phyloP scores from a whole-genome alignment of 2,113 vertebrate species.

The Mugil cephalus region DNA sequence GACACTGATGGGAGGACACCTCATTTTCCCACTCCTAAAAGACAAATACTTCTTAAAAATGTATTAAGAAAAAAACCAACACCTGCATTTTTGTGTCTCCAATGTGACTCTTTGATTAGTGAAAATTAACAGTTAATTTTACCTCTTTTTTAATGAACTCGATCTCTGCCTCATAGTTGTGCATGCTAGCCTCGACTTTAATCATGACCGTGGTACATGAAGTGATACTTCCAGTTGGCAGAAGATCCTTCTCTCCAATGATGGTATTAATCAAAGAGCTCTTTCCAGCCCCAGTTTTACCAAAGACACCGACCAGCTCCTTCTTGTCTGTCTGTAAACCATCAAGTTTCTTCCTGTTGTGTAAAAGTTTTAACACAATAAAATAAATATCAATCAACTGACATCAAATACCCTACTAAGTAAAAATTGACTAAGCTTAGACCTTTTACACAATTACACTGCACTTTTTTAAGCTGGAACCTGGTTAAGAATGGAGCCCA shows the following conservation, averaged over 20 bases:
- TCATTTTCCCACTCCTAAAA: conserved; percentile 63
- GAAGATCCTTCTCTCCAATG: conserved; percentile 48
- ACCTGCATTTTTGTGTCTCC: too few relatives aligned
- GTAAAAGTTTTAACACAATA: neutral
- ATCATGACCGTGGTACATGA: conserved; percentile 77
- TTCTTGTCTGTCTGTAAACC: conserved; percentile 52
- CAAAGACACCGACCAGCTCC: conserved; percentile 71
- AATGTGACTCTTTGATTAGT: neutral
- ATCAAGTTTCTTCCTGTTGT: conserved; percentile 23
- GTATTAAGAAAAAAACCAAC: too few relatives aligned
- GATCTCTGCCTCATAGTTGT: conserved; percentile 65
- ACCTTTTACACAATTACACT: too few relatives aligned
- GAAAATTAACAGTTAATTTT: neutral
- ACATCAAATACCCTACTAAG: too few relatives aligned
- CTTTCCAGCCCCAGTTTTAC: conserved; percentile 73
- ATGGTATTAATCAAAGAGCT: conserved; percentile 75
- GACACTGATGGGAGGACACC: neutral
- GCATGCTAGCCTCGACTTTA: conserved; percentile 60
- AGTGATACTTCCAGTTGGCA: conserved; percentile 58
- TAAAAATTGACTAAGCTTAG: too few relatives aligned
- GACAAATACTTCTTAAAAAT: neutral
- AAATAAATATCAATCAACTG: too few relatives aligned
- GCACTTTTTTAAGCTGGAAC: too few relatives aligned
- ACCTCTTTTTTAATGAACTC: conserved; percentile 73
- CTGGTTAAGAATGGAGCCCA: too few relatives aligned